A percentile compares a stretch with the other conserved stretches of the same genome.
phyloP scores from a whole-genome alignment of 2,113 vertebrate genomes.

The Mustela nigripes region DNA sequence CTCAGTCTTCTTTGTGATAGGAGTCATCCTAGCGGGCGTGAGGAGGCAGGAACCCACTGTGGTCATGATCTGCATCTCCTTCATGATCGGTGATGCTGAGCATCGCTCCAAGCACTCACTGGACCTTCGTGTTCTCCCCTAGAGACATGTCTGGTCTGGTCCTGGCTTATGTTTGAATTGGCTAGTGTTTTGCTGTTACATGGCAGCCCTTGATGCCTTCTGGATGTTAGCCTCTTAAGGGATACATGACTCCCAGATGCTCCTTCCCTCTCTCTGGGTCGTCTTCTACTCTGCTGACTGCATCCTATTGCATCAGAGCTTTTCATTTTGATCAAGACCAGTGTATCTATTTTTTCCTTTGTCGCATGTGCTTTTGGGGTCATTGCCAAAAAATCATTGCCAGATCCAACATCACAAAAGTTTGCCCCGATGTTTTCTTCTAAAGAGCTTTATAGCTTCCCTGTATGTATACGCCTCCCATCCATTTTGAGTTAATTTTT shows the following conservation, averaged over 20 bases:
- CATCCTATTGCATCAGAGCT: not conserved
- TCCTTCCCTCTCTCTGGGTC: not conserved
- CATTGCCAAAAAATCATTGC: not conserved
- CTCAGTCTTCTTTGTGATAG: not conserved
- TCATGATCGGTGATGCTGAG: accelerated
- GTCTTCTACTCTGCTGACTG: not conserved
- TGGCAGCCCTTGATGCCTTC: not conserved
- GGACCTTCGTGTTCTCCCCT: not conserved
- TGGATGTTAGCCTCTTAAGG: not conserved
- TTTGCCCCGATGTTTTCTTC: not conserved
- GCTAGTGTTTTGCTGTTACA: not conserved
- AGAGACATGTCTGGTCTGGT: not conserved
- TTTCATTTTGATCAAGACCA: not conserved
- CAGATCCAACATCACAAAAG: not conserved
- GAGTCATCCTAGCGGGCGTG: accelerated
- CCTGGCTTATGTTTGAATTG: not conserved
- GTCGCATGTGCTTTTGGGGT: not conserved
- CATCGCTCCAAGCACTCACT: not conserved
- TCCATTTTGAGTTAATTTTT: not conserved
- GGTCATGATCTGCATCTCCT: too few species aligned
- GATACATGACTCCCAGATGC: too few species aligned
- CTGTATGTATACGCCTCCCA: not conserved
- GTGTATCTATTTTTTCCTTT: not conserved
- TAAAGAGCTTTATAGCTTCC: not conserved
- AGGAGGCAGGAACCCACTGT: not conserved